Percentiles rank a stretch among this genome's conserved stretches.
phyloP scores from a whole-genome alignment of 2,888 invertebrate species.

The Chalcis sispes region DNA sequence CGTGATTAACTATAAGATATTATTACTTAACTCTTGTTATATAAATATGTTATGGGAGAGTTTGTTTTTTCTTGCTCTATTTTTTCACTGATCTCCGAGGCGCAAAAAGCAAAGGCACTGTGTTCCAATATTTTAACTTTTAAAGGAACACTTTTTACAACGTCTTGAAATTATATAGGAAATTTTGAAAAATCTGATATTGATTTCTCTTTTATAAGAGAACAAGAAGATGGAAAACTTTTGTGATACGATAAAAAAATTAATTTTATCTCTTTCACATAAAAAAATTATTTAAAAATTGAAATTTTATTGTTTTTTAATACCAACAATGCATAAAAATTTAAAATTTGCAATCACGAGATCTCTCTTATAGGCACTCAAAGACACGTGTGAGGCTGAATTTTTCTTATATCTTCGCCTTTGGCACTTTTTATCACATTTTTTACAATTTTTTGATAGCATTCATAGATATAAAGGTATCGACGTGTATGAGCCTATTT shows the following conservation, averaged over 20 bases:
- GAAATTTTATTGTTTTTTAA: conserved; percentile 19
- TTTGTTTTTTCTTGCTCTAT: conserved; percentile 22
- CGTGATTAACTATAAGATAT: conserved; percentile 12
- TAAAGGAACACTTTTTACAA: not conserved
- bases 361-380: conserved; percentile 13
- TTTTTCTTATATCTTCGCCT: conserved; percentile 11
- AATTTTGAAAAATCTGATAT: not conserved
- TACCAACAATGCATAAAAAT: not conserved
- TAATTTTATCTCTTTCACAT: not conserved
- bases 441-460: conserved; percentile 36
- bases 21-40: conserved; percentile 33
- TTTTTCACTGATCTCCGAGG: conserved; percentile 51
- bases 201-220: not conserved
- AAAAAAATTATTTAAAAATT: conserved; percentile 7
- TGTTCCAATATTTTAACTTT: not conserved
- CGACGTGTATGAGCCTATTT: conserved; percentile 26
- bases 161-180: too few relatives aligned
- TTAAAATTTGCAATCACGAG: not conserved
- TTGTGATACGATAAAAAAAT: not conserved
- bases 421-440: conserved; percentile 21
- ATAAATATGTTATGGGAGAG: not conserved
- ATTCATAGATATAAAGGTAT: conserved; percentile 26
- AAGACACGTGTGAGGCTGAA: not conserved
- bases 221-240: not conserved
- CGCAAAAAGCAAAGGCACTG: conserved; percentile 14